These are phyloP conservation scores for Sebastes nivosus DNA, from an alignment of 2,797 vertebrate species.

Conservation along the genomic window DNA sequence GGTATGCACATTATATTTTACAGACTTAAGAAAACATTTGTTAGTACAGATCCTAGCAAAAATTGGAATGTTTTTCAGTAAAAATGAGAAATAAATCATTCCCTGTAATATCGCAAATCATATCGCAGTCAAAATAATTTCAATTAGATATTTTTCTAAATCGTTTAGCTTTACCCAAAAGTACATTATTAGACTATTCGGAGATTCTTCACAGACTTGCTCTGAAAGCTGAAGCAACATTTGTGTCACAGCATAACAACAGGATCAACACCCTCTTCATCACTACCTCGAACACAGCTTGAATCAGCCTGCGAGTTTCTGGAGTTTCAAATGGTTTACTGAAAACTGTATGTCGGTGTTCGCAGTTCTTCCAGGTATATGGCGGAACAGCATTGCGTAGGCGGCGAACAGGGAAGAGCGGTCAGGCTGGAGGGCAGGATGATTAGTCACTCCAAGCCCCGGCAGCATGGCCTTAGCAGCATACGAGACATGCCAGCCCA, in stretches of 20 bases:
- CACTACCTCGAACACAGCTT: background rate
- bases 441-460: slow-evolving; percentile 69
- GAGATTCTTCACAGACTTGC: background rate
- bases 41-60: too few species aligned
- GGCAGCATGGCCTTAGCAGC: slow-evolving; percentile 48
- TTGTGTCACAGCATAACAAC: slow-evolving; percentile 11
- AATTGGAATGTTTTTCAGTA: background rate
- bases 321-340: slow-evolving; percentile 8
- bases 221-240: background rate
- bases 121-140: background rate
- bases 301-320: background rate
- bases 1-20: background rate
- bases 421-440: slow-evolving; percentile 58
- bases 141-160: background rate
- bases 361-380: slow-evolving; percentile 33
- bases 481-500: slow-evolving; percentile 49
- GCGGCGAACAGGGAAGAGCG: slow-evolving; percentile 36
- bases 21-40: background rate
- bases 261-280: slow-evolving; percentile 21
- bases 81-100: background rate
- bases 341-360: slow-evolving; percentile 5
- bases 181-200: too few species aligned
- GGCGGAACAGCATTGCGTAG: slow-evolving; percentile 35
- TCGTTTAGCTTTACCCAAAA: too few species aligned
- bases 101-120: background rate